phyloP scores from a whole-genome alignment of 1,140 invertebrate genomes.

The Chironomus striatipennis region DNA sequence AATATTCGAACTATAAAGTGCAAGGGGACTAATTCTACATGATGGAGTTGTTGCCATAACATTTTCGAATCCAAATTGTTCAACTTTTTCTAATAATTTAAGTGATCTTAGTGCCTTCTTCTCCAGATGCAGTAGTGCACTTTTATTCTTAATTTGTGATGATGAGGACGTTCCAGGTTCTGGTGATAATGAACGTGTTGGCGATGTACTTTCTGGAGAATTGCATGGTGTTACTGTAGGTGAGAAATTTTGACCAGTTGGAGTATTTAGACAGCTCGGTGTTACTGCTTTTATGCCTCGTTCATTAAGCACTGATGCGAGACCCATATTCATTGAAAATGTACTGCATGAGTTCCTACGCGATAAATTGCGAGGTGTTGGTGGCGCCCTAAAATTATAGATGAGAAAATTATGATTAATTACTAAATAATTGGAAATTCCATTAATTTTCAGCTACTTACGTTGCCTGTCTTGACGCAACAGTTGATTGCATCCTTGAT shows the following conservation, averaged over 20 bases:
- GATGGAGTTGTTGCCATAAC: constrained; percentile 49
- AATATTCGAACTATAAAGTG: constrained; percentile 45
- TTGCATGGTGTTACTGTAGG: constrained; percentile 79
- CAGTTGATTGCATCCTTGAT: constrained; percentile 35
- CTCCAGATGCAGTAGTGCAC: constrained; percentile 43
- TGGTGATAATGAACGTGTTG: constrained; percentile 50
- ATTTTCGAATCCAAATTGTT: constrained; percentile 57
- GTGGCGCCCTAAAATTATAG: constrained; percentile 37
- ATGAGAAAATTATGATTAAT: background rate
- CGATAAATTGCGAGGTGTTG: constrained; percentile 49
- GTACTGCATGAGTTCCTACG: constrained; percentile 64
- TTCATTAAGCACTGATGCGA: constrained; percentile 74
- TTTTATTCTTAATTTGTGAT: constrained; percentile 40
- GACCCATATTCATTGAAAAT: constrained; percentile 66
- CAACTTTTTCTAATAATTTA: constrained; percentile 57
- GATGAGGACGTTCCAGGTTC: constrained; percentile 44
- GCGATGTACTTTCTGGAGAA: constrained; percentile 47
- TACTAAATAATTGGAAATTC: too few relatives aligned
- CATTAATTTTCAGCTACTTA: too few relatives aligned
- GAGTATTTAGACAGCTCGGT: constrained; percentile 56
- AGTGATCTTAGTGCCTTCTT: constrained; percentile 44
- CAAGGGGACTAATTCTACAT: constrained; percentile 38
- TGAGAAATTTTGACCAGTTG: constrained; percentile 56
- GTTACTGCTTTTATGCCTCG: constrained; percentile 66
- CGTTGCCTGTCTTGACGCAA: constrained; percentile 32